Conservation (phyloP, 1,140 invertebrate species). For the Megalonaias nervosa region DNA sequence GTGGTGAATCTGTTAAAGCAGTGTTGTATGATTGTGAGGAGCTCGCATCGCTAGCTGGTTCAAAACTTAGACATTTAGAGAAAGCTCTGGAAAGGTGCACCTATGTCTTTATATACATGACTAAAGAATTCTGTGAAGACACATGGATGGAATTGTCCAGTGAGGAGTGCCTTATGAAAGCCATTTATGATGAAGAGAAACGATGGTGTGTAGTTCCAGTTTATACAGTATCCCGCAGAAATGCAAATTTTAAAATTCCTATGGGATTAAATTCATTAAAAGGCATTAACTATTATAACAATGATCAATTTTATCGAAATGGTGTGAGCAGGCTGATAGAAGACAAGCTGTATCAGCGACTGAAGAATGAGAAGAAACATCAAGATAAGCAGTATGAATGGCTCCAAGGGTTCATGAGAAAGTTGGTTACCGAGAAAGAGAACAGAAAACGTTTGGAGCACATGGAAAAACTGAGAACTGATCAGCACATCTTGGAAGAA, state of each 20-base stretch:
- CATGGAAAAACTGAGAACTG: no score
- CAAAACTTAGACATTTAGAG: slow-evolving; percentile 37
- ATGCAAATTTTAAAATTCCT: slow-evolving; percentile 48
- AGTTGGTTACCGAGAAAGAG: background rate
- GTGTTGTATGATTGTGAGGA: slow-evolving; percentile 43
- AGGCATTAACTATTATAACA: slow-evolving; percentile 49
- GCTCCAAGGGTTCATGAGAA: slow-evolving; percentile 16
- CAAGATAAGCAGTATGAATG: slow-evolving; percentile 8
- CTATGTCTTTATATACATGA: slow-evolving; percentile 49
- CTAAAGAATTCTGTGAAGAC: slow-evolving; percentile 44
- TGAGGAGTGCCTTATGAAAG: slow-evolving; percentile 50
- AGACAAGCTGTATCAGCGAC: slow-evolving; percentile 14
- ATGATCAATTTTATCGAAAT: slow-evolving; percentile 44
- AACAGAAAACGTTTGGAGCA: no score
- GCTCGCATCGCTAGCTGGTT: slow-evolving; percentile 22
- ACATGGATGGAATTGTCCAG: slow-evolving; percentile 48
- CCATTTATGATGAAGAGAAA: slow-evolving; percentile 48
- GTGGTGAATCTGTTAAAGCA: slow-evolving; percentile 22
- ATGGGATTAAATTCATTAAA: slow-evolving; percentile 51
- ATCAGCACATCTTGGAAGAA: no score
- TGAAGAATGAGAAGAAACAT: slow-evolving; percentile 17
- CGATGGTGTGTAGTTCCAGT: slow-evolving; percentile 56
- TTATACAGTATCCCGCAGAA: slow-evolving; percentile 41
- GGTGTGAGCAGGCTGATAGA: slow-evolving; percentile 35
- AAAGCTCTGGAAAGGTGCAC: slow-evolving; percentile 42